These are phyloP conservation scores for Rhopilema esculentum DNA, from an alignment of 30 jellyfish, hydroid and myxozoan genomes.

Conservation along the genomic window DNA sequence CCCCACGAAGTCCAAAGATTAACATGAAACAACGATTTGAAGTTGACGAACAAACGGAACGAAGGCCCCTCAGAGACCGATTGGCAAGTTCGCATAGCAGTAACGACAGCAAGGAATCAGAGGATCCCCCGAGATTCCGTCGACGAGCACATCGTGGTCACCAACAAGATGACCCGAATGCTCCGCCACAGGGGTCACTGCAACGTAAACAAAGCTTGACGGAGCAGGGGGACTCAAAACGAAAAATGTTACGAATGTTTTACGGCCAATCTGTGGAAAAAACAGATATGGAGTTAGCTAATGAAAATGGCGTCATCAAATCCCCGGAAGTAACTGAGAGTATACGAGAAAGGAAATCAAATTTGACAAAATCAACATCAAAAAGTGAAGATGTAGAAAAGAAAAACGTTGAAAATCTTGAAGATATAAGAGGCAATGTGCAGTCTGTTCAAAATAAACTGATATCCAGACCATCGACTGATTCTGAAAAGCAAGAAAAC, in stretches of 20 bases:
- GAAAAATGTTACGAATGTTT: conserved; percentile 96
- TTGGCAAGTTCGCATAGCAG: conserved; percentile 70
- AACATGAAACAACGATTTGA: conserved; percentile 95
- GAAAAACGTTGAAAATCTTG: conserved; percentile 36
- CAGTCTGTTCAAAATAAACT: conserved; percentile 77
- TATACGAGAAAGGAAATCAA: conserved; percentile 69
- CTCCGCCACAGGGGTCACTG: conserved; percentile 18
- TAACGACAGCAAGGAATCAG: conserved; percentile 51
- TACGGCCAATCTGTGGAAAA: conserved; percentile 95
- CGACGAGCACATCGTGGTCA: conserved; percentile 42
- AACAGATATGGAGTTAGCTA: conserved; percentile 80
- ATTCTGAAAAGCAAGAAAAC: conserved; percentile 65
- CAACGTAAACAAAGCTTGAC: conserved; percentile 83
- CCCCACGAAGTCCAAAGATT: conserved; percentile 89
- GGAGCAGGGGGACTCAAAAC: conserved; percentile 94
- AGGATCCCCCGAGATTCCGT: conserved; percentile 49
- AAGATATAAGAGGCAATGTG: conserved; percentile 76
- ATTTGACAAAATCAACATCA: conserved; percentile 65
- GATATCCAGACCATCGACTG: conserved; percentile 66
- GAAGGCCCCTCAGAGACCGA: conserved; percentile 90
- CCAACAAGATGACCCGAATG: conserved; percentile 53
- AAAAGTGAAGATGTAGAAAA: conserved; percentile 76
- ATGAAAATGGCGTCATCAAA: conserved; percentile 20
- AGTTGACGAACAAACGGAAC: conserved; percentile 76
- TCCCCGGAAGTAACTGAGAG: conserved; percentile 55